Percentiles rank a stretch among this genome's conserved stretches.
These are phyloP conservation scores for Illadopsis cleaveri DNA, from an alignment of 2,113 vertebrate species.

Conservation along the genomic window DNA sequence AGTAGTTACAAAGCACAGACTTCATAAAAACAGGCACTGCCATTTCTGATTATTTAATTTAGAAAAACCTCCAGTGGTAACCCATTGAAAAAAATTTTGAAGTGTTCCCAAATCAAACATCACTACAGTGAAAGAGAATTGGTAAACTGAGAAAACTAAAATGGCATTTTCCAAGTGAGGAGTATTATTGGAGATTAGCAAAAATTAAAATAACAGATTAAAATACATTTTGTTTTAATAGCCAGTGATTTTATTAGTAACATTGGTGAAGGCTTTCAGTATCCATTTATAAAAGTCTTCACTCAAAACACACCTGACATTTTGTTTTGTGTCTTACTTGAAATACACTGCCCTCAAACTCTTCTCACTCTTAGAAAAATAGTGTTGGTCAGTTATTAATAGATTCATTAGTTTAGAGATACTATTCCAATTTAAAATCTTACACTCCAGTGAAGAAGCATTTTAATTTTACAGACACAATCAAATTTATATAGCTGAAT, in stretches of 20 bases:
- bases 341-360: background rate
- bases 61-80: background rate
- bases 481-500: background rate
- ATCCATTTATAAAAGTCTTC: background rate
- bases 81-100: background rate
- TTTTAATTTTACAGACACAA: background rate
- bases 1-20: background rate
- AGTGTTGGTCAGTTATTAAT: background rate
- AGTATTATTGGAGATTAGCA: background rate
- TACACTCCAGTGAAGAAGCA: background rate
- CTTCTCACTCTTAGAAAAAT: background rate
- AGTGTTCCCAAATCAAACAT: conserved; percentile 7
- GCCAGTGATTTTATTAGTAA: background rate
- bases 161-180: background rate
- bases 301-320: background rate
- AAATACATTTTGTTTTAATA: background rate
- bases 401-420: background rate
- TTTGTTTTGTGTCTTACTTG: background rate
- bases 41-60: background rate
- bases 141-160: background rate
- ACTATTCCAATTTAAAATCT: background rate
- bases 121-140: background rate
- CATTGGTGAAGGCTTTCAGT: background rate
- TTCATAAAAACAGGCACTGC: background rate
- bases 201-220: background rate